These are phyloP conservation scores for Halcyon senegalensis DNA, from an alignment of 2,113 vertebrate species.

Conservation along the genomic window DNA sequence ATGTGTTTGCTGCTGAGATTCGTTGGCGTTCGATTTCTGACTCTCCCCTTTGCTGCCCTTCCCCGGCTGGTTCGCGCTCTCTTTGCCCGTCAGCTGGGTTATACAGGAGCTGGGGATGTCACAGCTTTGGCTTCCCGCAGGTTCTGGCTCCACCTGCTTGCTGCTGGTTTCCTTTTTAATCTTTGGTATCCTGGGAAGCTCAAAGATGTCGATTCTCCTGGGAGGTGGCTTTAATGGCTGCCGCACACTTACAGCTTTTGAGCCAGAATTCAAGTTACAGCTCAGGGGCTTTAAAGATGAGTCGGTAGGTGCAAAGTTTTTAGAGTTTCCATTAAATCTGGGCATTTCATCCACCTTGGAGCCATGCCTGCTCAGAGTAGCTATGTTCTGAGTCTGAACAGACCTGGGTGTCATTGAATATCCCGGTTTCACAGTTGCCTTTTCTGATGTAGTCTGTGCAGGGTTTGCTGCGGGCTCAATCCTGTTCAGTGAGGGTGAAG, in stretches of 20 bases:
- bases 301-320: not conserved
- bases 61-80: constrained; percentile 54
- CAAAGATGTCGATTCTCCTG: constrained; percentile 82
- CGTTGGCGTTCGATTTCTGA: constrained; percentile 66
- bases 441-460: not conserved
- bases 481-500: not conserved
- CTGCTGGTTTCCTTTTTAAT: constrained; percentile 78
- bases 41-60: constrained; percentile 58
- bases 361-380: not conserved
- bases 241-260: constrained; percentile 59
- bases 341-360: not conserved
- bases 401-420: constrained; percentile 59
- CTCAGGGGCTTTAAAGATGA: not conserved
- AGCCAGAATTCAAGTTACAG: constrained; percentile 13
- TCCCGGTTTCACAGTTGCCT: constrained; percentile 48
- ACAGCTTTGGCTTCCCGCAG: constrained; percentile 12
- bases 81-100: constrained; percentile 86
- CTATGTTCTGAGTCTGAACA: constrained; percentile 33
- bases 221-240: constrained; percentile 74
- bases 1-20: constrained; percentile 59
- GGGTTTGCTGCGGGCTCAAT: constrained; percentile 31
- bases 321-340: constrained; percentile 45
- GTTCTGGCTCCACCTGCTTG: constrained; percentile 6
- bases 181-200: constrained; percentile 95
- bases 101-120: constrained; percentile 80